Percentiles rank a stretch among this genome's conserved stretches.
Evolutionary conservation across 2,888 invertebrate species (phyloP).

Genomic region (Agonopterix alstromeriana): DNA sequence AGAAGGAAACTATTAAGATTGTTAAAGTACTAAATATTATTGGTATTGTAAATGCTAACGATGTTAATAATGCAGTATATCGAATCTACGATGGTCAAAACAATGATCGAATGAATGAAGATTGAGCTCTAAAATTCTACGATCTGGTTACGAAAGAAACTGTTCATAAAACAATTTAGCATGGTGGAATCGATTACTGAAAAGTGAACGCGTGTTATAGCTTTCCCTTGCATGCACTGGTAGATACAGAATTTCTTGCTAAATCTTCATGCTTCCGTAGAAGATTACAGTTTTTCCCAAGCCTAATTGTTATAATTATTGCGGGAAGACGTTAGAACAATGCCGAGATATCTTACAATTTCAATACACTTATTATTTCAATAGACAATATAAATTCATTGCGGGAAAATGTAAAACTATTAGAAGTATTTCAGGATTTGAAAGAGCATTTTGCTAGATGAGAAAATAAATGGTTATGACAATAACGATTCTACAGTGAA

Average conservation of each 20-base stretch:
- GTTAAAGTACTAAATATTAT: neutral
- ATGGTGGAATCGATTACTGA: neutral
- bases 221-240: slow-evolving; percentile 15
- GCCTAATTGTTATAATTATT: slow-evolving; percentile 7
- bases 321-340: slow-evolving; percentile 6
- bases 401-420: neutral
- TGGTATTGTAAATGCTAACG: slow-evolving; percentile 5
- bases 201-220: neutral
- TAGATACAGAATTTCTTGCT: slow-evolving; percentile 8
- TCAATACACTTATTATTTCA: neutral
- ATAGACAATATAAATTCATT: slow-evolving; percentile 1
- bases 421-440: no score
- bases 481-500: no score
- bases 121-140: neutral
- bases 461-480: no score
- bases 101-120: neutral
- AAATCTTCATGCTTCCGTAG: slow-evolving; percentile 15
- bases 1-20: slow-evolving; percentile 11
- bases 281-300: slow-evolving; percentile 7
- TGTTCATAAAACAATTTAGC: neutral
- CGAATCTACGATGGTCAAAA: neutral
- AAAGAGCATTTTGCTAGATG: no score
- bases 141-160: neutral
- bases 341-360: slow-evolving; percentile 1
- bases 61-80: neutral